phyloP scores from a whole-genome alignment of 2,113 vertebrate species.

The Tricholaema leucomelas region DNA sequence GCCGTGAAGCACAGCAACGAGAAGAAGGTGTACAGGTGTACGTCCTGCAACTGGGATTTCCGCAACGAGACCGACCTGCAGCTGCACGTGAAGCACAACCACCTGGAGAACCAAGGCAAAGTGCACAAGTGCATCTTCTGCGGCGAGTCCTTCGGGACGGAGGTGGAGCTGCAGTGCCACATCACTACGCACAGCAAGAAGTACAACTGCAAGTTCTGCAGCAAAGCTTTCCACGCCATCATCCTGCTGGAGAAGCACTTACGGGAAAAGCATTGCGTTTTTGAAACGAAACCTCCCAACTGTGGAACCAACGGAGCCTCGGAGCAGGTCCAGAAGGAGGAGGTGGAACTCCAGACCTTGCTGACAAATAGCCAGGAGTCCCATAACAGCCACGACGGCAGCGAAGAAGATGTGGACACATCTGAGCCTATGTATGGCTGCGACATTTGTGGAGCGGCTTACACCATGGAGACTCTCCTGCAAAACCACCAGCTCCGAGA shows the following conservation, averaged over 20 bases:
- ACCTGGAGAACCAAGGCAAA: conserved; percentile 93
- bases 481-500: conserved; percentile 97
- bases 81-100: conserved; percentile 96
- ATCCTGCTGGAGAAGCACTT: conserved; percentile 94
- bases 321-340: conserved; percentile 89
- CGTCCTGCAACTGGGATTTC: conserved; percentile 98
- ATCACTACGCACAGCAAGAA: conserved; percentile 99
- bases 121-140: conserved; percentile 97
- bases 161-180: conserved; percentile 98
- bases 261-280: conserved; percentile 93
- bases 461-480: conserved; percentile 97
- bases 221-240: conserved; percentile 97
- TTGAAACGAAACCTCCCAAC: conserved; percentile 91
- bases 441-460: conserved; percentile 97
- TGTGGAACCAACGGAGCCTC: conserved; percentile 90
- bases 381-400: conserved; percentile 92
- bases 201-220: conserved; percentile 98
- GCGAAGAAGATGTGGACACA: conserved; percentile 91
- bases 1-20: conserved; percentile 99
- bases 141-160: conserved; percentile 95
- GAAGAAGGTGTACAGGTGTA: conserved; percentile 96
- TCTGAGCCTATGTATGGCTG: conserved; percentile 96
- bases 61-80: conserved; percentile 94
- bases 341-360: conserved; percentile 88
- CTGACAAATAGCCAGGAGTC: conserved; percentile 93